Evolutionary conservation across 2,113 vertebrate species (phyloP).

Genomic region (Oplegnathus fasciatus): DNA sequence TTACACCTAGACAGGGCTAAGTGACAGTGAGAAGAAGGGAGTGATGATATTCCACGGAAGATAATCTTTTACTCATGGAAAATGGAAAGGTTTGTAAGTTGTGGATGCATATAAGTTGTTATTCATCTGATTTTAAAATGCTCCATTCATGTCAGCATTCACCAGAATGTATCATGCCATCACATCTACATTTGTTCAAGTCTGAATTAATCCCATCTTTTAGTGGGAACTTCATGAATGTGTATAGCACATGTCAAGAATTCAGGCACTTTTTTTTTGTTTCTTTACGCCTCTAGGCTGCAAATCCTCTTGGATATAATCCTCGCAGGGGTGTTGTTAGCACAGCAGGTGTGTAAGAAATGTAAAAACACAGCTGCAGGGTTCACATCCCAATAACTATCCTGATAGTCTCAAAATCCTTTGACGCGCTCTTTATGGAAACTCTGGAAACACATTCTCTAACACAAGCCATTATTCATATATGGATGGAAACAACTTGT

Average conservation of each 20-base stretch:
- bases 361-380: constrained; percentile 70
- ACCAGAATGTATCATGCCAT: neutral
- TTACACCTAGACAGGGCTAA: constrained; percentile 71
- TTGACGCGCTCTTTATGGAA: constrained; percentile 28
- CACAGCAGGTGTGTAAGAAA: constrained; percentile 64
- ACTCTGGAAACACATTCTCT: constrained; percentile 34
- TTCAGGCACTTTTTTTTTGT: constrained; percentile 11
- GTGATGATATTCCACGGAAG: constrained; percentile 57
- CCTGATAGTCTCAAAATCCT: constrained; percentile 48
- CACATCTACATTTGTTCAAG: constrained; percentile 21
- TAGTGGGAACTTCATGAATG: constrained; percentile 26
- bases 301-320: constrained; percentile 70
- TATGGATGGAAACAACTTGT: constrained; percentile 62
- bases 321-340: constrained; percentile 62
- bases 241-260: constrained; percentile 32
- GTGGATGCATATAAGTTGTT: neutral
- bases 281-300: constrained; percentile 25
- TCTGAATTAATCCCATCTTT: constrained; percentile 47
- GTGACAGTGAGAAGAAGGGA: constrained; percentile 69
- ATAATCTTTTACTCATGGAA: constrained; percentile 40
- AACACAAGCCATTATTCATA: constrained; percentile 51
- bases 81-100: constrained; percentile 12
- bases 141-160: neutral
- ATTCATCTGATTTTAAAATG: constrained; percentile 34
- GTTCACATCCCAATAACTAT: constrained; percentile 56